Percentiles rank a stretch among this genome's conserved stretches.
phyloP scores from a whole-genome alignment of 2,113 vertebrate species.

The Calcarius ornatus region DNA sequence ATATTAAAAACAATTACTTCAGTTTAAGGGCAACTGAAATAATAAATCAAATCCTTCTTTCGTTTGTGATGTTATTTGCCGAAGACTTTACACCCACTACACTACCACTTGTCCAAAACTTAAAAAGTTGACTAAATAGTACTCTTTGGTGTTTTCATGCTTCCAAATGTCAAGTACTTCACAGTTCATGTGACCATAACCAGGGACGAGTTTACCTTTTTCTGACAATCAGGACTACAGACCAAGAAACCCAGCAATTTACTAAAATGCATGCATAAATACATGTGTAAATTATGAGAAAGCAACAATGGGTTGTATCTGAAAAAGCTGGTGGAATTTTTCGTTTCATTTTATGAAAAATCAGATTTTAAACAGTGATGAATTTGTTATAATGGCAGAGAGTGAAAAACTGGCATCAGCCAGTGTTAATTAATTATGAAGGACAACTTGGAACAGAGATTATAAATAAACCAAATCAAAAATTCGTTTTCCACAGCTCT shows the following conservation, averaged over 20 bases:
- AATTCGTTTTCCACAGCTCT: background rate
- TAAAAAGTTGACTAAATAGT: background rate
- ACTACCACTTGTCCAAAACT: background rate
- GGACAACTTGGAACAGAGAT: background rate
- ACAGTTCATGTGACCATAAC: background rate
- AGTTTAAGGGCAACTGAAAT: background rate
- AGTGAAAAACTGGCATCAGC: background rate
- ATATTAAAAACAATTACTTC: background rate
- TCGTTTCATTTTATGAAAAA: background rate
- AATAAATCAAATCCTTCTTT: background rate
- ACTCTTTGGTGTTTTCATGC: background rate
- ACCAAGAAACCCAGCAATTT: background rate
- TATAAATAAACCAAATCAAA: background rate
- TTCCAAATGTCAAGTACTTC: background rate
- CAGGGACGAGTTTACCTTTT: background rate
- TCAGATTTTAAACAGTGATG: background rate
- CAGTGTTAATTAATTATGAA: conserved; percentile 25
- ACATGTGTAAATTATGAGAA: background rate
- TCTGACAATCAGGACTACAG: background rate
- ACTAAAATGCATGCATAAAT: background rate
- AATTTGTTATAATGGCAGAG: background rate
- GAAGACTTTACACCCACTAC: background rate
- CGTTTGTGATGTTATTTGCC: background rate
- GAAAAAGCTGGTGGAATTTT: background rate
- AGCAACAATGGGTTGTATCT: background rate